Base-by-base conservation (phyloP, 2,113 vertebrate genomes). In the Edolisoma coerulescens region DNA sequence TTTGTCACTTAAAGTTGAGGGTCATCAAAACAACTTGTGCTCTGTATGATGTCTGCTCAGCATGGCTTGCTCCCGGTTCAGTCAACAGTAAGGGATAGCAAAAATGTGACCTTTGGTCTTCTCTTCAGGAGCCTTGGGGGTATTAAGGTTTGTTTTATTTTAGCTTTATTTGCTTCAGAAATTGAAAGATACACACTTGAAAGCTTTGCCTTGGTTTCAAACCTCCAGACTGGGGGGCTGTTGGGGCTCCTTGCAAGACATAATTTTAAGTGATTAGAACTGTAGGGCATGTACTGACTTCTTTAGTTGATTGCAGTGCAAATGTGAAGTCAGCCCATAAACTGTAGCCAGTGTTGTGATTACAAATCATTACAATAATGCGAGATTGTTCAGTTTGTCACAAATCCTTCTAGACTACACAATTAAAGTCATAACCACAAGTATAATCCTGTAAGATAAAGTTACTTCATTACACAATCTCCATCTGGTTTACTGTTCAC, bases 391-490 rank as follows among this genome's bases (percentile, higher is more conserved):
- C 65, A 77, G 69, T 98, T 97, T 94, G 52, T 96, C 33, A 35
- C 89, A 97, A 93, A 92, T 96, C 93, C 77, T 96, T 95, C 68
- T 35, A 81, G 81, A 82, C 67, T 87, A 39, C 57, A 70, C 90
- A 93, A 65, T 93, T 98, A 79, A 96, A 97, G 74, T 75, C 47
- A 44, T 96, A 97, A 96, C 50, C 35, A 79, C 71, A 82, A 96
- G 75, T 84, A 84, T 96, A 97, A 95, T 97, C 84, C 84, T 95
- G 61, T 69, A 78, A 95, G 53, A 94, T 93, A 76, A 97, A 97
- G 95, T 96, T 57, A 90, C 42, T 97, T 97, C 54, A 92, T 97
- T 94, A 87, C 81, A 77, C 49, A 88, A 6, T 81, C 39, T 81
- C 93, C 13, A 32, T 93, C 45, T 96, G 71, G 39, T 95, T 96